These are phyloP conservation scores for Anguilla japonica DNA, from an alignment of 2,113 vertebrate genomes.

Conservation along the genomic window DNA sequence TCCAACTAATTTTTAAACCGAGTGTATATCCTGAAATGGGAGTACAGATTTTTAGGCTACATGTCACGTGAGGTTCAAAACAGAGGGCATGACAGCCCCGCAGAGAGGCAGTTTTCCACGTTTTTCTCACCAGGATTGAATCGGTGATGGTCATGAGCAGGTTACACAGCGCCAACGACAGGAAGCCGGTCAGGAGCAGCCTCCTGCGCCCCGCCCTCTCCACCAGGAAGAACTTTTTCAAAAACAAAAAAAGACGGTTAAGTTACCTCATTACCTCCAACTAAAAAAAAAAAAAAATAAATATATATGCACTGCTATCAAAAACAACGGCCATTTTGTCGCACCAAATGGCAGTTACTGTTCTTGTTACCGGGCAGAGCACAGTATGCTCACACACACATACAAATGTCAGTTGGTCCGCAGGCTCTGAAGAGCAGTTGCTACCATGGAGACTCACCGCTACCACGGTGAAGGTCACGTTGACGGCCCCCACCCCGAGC, in stretches of 20 bases:
- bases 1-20: not conserved
- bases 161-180: conserved; percentile 61
- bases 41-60: not conserved
- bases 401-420: not conserved
- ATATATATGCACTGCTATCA: not conserved
- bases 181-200: conserved; percentile 61
- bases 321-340: not conserved
- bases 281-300: not conserved
- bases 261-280: not conserved
- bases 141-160: conserved; percentile 69
- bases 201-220: conserved; percentile 57
- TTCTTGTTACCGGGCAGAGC: not conserved
- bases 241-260: conserved; percentile 32
- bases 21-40: not conserved
- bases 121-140: conserved; percentile 62
- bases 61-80: not conserved
- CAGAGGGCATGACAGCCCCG: not conserved
- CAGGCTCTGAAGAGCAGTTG: not conserved
- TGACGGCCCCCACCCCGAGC: conserved; percentile 59
- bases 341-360: not conserved
- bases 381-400: no score
- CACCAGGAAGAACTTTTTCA: conserved; percentile 66
- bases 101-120: not conserved
- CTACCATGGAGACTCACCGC: conserved; percentile 50
- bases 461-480: conserved; percentile 66